Conservation (phyloP, 2,888 invertebrate species). For the Limnephilus rhombicus region DNA sequence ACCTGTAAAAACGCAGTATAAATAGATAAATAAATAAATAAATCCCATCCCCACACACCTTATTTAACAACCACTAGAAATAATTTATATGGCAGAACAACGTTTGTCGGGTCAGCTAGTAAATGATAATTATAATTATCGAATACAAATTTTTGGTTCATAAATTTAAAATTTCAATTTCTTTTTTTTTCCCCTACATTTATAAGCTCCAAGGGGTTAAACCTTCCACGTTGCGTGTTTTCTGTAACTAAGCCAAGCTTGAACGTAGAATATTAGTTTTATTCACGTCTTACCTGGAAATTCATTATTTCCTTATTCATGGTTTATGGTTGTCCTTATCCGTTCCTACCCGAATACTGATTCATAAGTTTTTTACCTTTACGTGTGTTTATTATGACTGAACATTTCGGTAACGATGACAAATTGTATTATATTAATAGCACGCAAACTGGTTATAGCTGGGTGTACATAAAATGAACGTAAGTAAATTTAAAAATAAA, state of each 20-base stretch:
- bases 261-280: background rate
- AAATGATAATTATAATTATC: too few species aligned
- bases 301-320: slow-evolving; percentile 8
- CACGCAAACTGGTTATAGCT: background rate
- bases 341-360: background rate
- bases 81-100: too few species aligned
- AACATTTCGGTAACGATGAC: slow-evolving; percentile 1
- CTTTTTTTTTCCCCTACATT: background rate
- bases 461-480: too few species aligned
- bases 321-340: background rate
- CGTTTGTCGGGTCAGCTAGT: too few species aligned
- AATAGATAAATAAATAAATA: too few species aligned
- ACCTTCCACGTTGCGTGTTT: background rate
- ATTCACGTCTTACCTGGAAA: slow-evolving; percentile 1
- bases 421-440: background rate
- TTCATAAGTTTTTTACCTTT: background rate
- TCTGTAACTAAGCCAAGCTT: background rate
- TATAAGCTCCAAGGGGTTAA: background rate
- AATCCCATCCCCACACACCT: too few species aligned
- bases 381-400: background rate
- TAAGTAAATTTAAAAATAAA: too few species aligned
- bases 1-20: too few species aligned
- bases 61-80: too few species aligned
- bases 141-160: too few species aligned
- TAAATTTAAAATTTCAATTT: too few species aligned